Base-by-base conservation (phyloP, 2,888 invertebrate genomes). In the Epirrita christyi region DNA sequence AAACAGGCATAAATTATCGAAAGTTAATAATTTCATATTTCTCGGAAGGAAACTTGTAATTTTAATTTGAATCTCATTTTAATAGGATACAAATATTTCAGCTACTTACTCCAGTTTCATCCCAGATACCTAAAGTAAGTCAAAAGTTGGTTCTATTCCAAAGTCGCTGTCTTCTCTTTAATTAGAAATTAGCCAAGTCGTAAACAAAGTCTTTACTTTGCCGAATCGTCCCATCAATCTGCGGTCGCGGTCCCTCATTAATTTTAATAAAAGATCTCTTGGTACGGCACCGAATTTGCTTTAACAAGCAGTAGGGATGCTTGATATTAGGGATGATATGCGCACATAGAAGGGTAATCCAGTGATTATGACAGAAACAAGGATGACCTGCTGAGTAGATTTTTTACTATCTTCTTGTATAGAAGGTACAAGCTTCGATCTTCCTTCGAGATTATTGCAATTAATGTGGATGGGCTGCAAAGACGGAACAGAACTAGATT, bases 131-230 rank as follows among this genome's bases (percentile, higher is more conserved):
- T 53, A 48, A 48, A 44, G 40, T 41, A 49, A 49, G 41, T 53
- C 43, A 49, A 53, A 48, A 58, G 53, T 58, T 52, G 32, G 38
- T 41, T 48, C 37, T n/a, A 50, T 50, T 54, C 14, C 44, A 10
- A 42, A 48, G 40, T 48, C 47, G 55, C 59, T 59, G 59, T 50
- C 58, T n/a, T 54, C 59, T 55, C 38, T 55, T 61, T 61, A 61
- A 61, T 61, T 52, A 61, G 36, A 52, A 58, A 58, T 61, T 58
- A 61, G 58, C 55, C 44, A 61, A 61, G 61, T 55, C 58, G 55
- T 61, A 58, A 61, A 61, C 61, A 58, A 57, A 58, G 61, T 55
- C 57, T 58, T 61, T 55, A 61, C 58, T 55, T 55, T 38, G 29
- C 48, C 51, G 52, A 58, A 61, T 58, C 61, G 51, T 48, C 45